Conservation (phyloP, 2,797 vertebrate species). For the Gambelia wislizenii region DNA sequence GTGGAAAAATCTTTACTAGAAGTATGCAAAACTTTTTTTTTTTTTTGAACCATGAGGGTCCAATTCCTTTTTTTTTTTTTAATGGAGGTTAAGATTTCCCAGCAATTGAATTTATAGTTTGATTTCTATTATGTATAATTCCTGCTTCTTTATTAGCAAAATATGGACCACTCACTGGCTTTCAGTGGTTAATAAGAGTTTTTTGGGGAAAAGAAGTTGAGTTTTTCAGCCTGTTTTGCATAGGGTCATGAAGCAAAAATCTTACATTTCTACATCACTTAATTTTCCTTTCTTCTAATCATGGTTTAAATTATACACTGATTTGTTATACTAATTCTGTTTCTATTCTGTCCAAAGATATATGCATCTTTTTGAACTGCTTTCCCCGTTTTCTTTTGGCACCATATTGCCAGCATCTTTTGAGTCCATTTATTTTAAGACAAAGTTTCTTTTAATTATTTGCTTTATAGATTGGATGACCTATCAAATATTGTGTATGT, state of each 20-base stretch:
- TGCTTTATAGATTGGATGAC: neutral
- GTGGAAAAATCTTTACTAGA: neutral
- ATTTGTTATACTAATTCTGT: neutral
- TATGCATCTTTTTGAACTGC: neutral
- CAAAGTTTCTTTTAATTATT: slow-evolving; percentile 15
- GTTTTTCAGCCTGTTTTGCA: neutral
- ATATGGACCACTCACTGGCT: neutral
- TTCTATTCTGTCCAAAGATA: neutral
- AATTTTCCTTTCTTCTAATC: neutral
- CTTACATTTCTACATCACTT: neutral
- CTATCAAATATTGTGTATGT: slow-evolving; percentile 23
- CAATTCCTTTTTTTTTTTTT: too few relatives aligned
- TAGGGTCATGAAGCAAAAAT: neutral
- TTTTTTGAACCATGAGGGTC: neutral
- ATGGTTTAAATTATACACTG: neutral
- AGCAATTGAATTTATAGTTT: neutral
- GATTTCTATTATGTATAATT: neutral
- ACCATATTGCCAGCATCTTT: neutral
- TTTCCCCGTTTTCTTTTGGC: neutral
- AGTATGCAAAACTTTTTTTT: neutral
- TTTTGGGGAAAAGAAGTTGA: neutral
- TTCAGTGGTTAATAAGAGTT: neutral
- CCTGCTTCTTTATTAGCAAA: neutral
- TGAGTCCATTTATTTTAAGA: neutral
- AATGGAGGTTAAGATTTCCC: neutral